A percentile compares a stretch with the other conserved stretches of the same genome.
Evolutionary conservation across 2,797 vertebrate genomes (phyloP).

Genomic region (Tachyglossus aculeatus): DNA sequence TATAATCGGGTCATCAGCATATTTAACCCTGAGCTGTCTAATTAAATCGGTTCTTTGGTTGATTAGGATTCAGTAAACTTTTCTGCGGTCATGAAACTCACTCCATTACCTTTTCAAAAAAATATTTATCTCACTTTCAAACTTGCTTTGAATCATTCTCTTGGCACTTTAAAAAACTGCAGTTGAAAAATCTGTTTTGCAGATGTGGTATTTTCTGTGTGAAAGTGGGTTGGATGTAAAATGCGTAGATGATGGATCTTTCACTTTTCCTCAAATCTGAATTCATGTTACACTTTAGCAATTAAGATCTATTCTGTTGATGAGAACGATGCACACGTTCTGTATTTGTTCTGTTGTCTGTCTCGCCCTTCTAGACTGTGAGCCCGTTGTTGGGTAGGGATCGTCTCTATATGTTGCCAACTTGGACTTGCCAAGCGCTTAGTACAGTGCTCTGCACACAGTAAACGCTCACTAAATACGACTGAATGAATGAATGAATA

Average conservation of each 20-base stretch:
- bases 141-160: slow-evolving; percentile 69
- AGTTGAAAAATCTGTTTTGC: slow-evolving; percentile 78
- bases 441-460: too few relatives aligned
- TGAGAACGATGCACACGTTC: too few relatives aligned
- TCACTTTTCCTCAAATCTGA: too few relatives aligned
- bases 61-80: slow-evolving; percentile 60
- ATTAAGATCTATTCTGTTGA: too few relatives aligned
- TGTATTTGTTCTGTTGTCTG: too few relatives aligned
- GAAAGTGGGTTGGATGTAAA: slow-evolving; percentile 62
- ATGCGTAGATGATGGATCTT: slow-evolving; percentile 25
- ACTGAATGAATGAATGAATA: too few relatives aligned
- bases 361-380: too few relatives aligned
- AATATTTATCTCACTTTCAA: slow-evolving; percentile 67
- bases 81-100: slow-evolving; percentile 50
- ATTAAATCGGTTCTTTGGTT: slow-evolving; percentile 44
- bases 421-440: too few relatives aligned
- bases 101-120: slow-evolving; percentile 59
- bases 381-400: too few relatives aligned
- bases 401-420: too few relatives aligned
- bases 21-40: slow-evolving; percentile 29
- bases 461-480: too few relatives aligned
- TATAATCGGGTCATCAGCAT: slow-evolving; percentile 22
- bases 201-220: slow-evolving; percentile 78
- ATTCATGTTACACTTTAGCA: too few relatives aligned
- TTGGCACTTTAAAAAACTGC: slow-evolving; percentile 60